Percentiles rank a stretch among this genome's conserved stretches.
Evolutionary conservation across 2,113 vertebrate genomes (phyloP).

Genomic region (Agelaius phoeniceus): DNA sequence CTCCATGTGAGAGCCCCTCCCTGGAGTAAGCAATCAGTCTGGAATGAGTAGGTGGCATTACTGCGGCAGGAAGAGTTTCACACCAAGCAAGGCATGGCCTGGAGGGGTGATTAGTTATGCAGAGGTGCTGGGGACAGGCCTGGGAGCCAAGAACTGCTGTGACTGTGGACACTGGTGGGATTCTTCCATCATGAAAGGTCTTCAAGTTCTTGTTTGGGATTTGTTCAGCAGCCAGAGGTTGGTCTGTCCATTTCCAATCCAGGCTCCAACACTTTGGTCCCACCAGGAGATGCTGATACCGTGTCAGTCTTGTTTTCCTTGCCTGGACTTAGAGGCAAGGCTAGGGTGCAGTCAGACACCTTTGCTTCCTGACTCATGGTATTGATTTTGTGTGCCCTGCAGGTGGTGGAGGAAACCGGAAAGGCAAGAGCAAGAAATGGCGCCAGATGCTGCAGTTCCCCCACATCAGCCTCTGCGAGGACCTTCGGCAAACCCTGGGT

Average conservation of each 20-base stretch:
- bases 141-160: not conserved
- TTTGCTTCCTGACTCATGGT: not conserved
- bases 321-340: not conserved
- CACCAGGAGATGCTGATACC: not conserved
- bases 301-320: not conserved
- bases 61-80: slow-evolving; percentile 9
- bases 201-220: not conserved
- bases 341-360: not conserved
- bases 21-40: slow-evolving; percentile 45
- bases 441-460: slow-evolving; percentile 99
- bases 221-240: not conserved
- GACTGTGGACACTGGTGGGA: not conserved
- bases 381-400: slow-evolving; percentile 32
- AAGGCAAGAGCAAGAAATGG: slow-evolving; percentile 99
- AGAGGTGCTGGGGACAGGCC: not conserved
- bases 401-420: slow-evolving; percentile 95
- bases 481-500: slow-evolving; percentile 90
- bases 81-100: not conserved
- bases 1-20: slow-evolving; percentile 31
- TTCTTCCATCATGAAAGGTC: not conserved
- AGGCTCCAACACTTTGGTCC: not conserved
- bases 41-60: slow-evolving; percentile 35
- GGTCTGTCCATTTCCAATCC: not conserved
- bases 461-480: slow-evolving; percentile 94
- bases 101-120: not conserved